Evolutionary conservation across 2,113 vertebrate genomes (phyloP), one percentile per base, ranked within the genome.

Genomic region (Phocoena sinus): DNA sequence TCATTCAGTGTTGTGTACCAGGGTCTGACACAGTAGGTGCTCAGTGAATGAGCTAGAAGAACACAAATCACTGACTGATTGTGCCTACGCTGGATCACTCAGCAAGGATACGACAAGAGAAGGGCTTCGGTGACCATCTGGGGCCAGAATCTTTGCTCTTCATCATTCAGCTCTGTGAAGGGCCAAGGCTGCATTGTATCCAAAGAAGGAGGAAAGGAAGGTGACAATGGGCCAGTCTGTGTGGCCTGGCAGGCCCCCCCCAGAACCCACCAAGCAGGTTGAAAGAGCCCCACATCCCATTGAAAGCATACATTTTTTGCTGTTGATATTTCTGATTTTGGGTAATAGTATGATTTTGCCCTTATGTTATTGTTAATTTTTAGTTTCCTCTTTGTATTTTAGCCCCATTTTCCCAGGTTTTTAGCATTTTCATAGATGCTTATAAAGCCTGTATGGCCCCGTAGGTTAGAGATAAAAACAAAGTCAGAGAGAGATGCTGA

Each of bases 211-310:
- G 58, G 58, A 28, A 58, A 31, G 17, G 41, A 56, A 41, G 50
- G 36, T 6, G 1, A 18, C 1, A 9, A 9, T 1, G 0, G 33
- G 6, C 9, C 21, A 11, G 26, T 23, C 58, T 2, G 0, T 1
- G 2, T 21, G 9, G 71, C 38, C 84, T 23, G 36, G 6, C 8
- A 28, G 68, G 2, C 10, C 14, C 26, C 36, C 1, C 1, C 56
- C n/a, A 18, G 74, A 11, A 44, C 58, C 63, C 11, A 9, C 5
- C 21, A 11, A 11, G 13, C 6, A 4, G 21, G n/a, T 1, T 17
- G 14, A 25, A 41, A 85, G 47, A 28, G 21, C 21, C 73, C 60
- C n/a, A 44, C 2, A 0, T 2, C 28, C 18, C 21, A 3, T 26
- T 4, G 23, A 31, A 31, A 77, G 41, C 53, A 56, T 33, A 11